Evolutionary conservation across 1,140 invertebrate species (phyloP), one percentile per base, ranked within the genome.

Genomic region (Drosophila lowei): DNA sequence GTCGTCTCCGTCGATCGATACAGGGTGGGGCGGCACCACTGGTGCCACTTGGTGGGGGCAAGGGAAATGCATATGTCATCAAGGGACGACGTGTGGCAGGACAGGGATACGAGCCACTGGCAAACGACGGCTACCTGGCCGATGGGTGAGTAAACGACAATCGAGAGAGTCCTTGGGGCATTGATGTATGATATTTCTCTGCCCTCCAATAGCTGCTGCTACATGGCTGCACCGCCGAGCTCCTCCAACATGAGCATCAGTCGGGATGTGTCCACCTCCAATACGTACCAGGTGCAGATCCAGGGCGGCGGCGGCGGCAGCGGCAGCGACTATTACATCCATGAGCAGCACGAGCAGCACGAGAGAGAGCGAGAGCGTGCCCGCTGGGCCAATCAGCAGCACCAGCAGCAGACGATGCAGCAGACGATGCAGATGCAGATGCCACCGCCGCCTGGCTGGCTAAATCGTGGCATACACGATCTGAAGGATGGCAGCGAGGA

Each of bases 311-410:
- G 68, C 1, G 65, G 63, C 1, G 34, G 34, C 34, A 5, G 66
- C 1, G 34, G 11, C 34, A 13, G 68, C 2, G 89, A 90, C 30
- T 90, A 77, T 50, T 90, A 77, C 6, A 46, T 72, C 28, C 79
- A 77, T 41, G 92, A 92, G 9, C 93, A 94, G 74, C 93, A 94
- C n/a, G 65, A 38, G 11, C 34, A 38, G 34, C 34, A 38, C 34
- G 34, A 38, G 34, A 13, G 34, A 13, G 75, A 85, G 18, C 46
- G 80, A 15, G 94, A 94, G 63, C 91, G 94, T 46, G 93, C 93
- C 7, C 93, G 93, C 77, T 95, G 94, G 94, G 93, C 93, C 11
- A 93, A 93, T 72, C 43, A 80, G 78, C 15, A 56, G 18, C 8
- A 48, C 34, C 44, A 76, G 43, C 65, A 80, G 43, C 54, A 61